Base-by-base conservation (phyloP, 2,888 invertebrate species). In the Leucophenga maculata region DNA sequence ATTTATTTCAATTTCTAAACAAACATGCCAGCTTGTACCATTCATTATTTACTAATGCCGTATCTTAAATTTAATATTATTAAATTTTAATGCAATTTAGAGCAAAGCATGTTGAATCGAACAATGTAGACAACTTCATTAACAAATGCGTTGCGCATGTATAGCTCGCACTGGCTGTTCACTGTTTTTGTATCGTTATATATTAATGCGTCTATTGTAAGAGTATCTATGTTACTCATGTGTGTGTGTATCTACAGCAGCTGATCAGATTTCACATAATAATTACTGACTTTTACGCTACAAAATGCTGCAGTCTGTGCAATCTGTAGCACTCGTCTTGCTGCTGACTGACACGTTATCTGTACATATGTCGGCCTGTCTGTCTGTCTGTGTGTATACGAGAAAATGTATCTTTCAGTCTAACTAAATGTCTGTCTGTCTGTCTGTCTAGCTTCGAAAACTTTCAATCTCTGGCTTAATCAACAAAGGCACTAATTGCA, bases 401-500 rank as follows among this genome's bases (percentile, higher is more conserved):
- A 18, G 52, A 14, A 18, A 18, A 20, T 54, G 11, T 9, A 18
- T 1, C 54, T 18, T 20, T 18, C n/a, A 54, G 18, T 13, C n/a
- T 54, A 39, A 18, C 6, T 54, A 18, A 44, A 16, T 18, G 14
- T 60, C n/a, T 26, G 22, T 26, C 26, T 20, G 1, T 14, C 13
- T 26, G 6, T 11, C 16, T 44, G 60, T 39, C 18, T 20, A 11
- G 39, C 44, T 13, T 9, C 9, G 20, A 48, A 26, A 64, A 64
- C 48, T 64, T 64, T 64, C 62, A 64, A 73, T 77, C 75, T 72
- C 73, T 74, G 69, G 75, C 77, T 80, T 80, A 83, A 80, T 80
- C 80, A 80, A 83, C 80, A 83, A 83, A 80, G 80, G 80, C 76
- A 77, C 80, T 80, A 80, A 80, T 80, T 80, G 80, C 80, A 80